Base-by-base conservation (phyloP, 2,113 vertebrate genomes). In the Strix uralensis region DNA sequence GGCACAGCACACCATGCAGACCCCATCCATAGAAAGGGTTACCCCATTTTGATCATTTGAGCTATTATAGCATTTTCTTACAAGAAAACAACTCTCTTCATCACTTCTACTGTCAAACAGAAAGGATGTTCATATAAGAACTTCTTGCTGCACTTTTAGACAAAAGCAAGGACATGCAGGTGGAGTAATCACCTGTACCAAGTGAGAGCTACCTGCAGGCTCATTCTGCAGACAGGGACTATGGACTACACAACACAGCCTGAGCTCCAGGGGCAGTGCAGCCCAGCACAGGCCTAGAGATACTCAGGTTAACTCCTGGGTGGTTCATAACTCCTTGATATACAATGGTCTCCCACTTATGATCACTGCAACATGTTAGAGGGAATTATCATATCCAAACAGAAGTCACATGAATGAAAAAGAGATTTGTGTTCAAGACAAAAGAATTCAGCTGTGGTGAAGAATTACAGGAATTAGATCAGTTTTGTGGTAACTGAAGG, bases 101-200 rank as follows among this genome's bases (percentile, higher is more conserved):
- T 25, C 16, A 3, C 3, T 61, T 55, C n/a, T 46, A 14, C 25
- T 61, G 25, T 65, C n/a, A 70, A 42, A 57, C 5, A 59, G 42
- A 57, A 67, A 40, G 18, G 7, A 4, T 44, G 5, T 22, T 63
- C 0, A 1, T 13, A 4, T 32, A 59, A 47, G 26, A 83, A 83
- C 8, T 44, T 62, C 17, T 82, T 69, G 22, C 17, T 70, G 8
- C 51, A 18, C 5, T 70, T 79, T 46, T 42, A 69, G 19, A 49
- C 15, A 38, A 63, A 47, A 29, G 5, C 27, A 79, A 79, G 38
- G 55, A 23, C 34, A 32, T 1, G 2, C 16, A n/a, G 11, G 20
- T 54, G n/a, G 1, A 5, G 3, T 36, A 15, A 34, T 25, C 1
- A 0, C 20, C n/a, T 59, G 3, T 65, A n/a, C 4, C 6, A 18